Base-by-base conservation (phyloP, 2,888 invertebrate species). In the Pachliopta kotzebuea region DNA sequence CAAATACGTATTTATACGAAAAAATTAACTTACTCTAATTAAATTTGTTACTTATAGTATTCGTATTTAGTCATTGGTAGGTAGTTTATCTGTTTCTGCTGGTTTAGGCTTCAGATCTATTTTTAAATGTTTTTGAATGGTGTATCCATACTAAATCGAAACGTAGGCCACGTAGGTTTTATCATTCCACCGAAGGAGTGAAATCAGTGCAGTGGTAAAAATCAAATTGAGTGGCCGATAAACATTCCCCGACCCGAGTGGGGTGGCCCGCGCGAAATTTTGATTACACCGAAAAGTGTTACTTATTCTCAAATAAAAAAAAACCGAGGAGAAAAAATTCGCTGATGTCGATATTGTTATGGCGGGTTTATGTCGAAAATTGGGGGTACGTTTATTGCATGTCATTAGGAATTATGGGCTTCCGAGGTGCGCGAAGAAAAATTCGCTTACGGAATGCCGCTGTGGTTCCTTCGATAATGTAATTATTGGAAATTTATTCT, bases 271-370 rank as follows among this genome's bases (percentile, higher is more conserved):
- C 75, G 77, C 79, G 75, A 88, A 90, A 88, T 90, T 90, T 90
- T 91, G 91, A 90, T 91, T 90, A 89, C 88, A 81, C 71, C 77
- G 83, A 86, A 81, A 90, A 90, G 87, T 89, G 89, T 88, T 90
- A 89, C 90, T 90, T 90, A 89, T 88, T 89, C 88, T 86, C 86
- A 74, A 89, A 90, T 90, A 90, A 90, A 90, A 83, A 81, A 79
- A 77, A 74, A 76, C 73, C 72, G 78, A 68, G 70, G 71, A 45
- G 59, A 86, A 86, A 37, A 87, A 82, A 80, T 84, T 86, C 79
- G 91, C 91, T 91, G 91, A 91, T 91, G 91, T 88, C 90, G 91
- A 91, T 91, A 91, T 91, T 91, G 90, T 91, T 91, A 91, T 90
- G 89, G 88, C 84, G 89, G 91, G 90, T 91, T 91, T 91, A 91